A percentile compares a stretch with the other conserved stretches of the same genome.
phyloP scores from a whole-genome alignment of 1,140 invertebrate genomes.

The Drosophila kohkoa region DNA sequence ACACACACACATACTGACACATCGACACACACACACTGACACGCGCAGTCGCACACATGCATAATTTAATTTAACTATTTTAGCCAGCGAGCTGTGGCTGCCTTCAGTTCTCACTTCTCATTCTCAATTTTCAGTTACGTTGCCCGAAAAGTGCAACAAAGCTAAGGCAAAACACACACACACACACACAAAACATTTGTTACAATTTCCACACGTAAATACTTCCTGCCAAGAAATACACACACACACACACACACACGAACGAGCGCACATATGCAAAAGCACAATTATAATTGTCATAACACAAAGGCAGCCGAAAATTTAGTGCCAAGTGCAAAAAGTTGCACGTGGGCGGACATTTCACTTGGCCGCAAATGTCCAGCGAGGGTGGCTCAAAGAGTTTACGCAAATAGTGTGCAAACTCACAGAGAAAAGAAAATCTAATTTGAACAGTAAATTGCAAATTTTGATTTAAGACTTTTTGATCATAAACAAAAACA shows the following conservation, averaged over 20 bases:
- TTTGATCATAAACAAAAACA: no score
- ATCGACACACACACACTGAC: constrained; percentile 13
- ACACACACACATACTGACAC: constrained; percentile 23
- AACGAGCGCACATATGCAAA: constrained; percentile 54
- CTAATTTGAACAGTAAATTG: no score
- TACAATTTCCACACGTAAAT: constrained; percentile 81
- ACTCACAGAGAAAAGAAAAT: no score
- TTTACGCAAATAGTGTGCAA: background rate
- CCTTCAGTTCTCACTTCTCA: constrained; percentile 29
- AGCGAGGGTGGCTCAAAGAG: constrained; percentile 21
- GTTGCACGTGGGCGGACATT: constrained; percentile 56
- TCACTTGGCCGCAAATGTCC: constrained; percentile 31
- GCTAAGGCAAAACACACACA: constrained; percentile 6
- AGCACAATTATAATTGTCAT: constrained; percentile 81
- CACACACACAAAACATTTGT: constrained; percentile 69
- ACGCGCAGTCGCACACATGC: constrained; percentile 18
- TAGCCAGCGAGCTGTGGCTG: constrained; percentile 38
- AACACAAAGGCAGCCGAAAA: constrained; percentile 81
- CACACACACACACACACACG: constrained; percentile 31
- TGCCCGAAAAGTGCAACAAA: constrained; percentile 75
- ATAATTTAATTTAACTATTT: constrained; percentile 80
- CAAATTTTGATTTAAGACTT: no score
- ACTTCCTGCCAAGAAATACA: constrained; percentile 75
- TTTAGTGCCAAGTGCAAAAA: constrained; percentile 79
- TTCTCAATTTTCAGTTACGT: constrained; percentile 54